Evolutionary conservation across 2,113 vertebrate genomes (phyloP).

Genomic region (Prionailurus viverrinus): DNA sequence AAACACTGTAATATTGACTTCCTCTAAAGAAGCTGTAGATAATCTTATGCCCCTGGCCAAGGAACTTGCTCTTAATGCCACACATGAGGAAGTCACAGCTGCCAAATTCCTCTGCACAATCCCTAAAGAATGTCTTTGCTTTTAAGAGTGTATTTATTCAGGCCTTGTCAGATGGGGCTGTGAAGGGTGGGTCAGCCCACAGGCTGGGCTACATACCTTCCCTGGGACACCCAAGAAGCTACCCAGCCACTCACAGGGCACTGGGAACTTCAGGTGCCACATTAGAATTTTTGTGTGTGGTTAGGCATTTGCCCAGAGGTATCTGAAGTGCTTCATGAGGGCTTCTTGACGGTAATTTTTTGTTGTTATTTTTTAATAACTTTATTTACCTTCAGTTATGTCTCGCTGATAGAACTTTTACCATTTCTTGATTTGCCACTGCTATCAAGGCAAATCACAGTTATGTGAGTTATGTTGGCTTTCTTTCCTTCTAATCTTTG

Average conservation of each 20-base stretch:
- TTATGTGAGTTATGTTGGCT: neutral
- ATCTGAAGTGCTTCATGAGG: neutral
- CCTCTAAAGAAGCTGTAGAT: constrained; percentile 38
- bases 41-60: constrained; percentile 50
- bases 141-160: constrained; percentile 44
- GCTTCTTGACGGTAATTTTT: neutral
- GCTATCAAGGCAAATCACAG: neutral
- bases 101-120: constrained; percentile 73
- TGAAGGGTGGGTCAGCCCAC: constrained; percentile 17
- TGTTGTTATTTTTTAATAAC: constrained; percentile 31
- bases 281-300: neutral
- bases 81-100: constrained; percentile 67
- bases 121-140: constrained; percentile 64
- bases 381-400: neutral
- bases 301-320: constrained; percentile 31
- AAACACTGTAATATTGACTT: neutral
- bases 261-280: neutral
- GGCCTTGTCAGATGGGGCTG: neutral
- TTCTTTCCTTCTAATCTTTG: neutral
- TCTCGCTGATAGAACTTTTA: neutral
- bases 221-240: constrained; percentile 41
- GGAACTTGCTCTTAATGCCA: constrained; percentile 70
- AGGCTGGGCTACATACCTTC: constrained; percentile 51
- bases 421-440: constrained; percentile 5
- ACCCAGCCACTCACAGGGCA: neutral